Evolutionary conservation across 2,113 vertebrate genomes (phyloP).

Genomic region (Microcebus griseorufus): DNA sequence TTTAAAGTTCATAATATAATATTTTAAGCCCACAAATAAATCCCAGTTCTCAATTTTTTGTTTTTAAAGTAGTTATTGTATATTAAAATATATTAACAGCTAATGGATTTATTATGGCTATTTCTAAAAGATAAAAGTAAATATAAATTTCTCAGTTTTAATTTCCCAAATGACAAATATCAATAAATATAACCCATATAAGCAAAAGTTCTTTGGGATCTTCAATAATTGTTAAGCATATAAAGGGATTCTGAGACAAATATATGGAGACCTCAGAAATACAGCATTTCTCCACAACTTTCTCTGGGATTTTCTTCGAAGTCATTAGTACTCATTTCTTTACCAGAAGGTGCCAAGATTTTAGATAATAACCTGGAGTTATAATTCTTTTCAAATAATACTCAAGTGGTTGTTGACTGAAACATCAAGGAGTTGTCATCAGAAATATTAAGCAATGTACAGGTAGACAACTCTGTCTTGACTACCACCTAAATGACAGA

Average conservation of each 20-base stretch:
- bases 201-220: not conserved
- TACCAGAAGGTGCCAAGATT: not conserved
- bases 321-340: not conserved
- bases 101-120: not conserved
- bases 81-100: conserved; percentile 9
- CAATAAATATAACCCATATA: not conserved
- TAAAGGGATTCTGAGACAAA: not conserved
- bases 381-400: not conserved
- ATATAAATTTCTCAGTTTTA: not conserved
- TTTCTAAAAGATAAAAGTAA: conserved; percentile 43
- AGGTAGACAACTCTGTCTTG: not conserved
- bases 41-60: not conserved
- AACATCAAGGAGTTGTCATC: conserved; percentile 11
- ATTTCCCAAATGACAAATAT: conserved; percentile 14
- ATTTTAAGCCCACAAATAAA: conserved; percentile 27
- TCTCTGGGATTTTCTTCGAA: conserved; percentile 30
- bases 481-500: not conserved
- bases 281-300: not conserved
- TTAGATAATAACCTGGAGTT: not conserved
- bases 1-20: conserved; percentile 11
- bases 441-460: not conserved
- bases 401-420: not conserved
- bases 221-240: not conserved
- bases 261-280: not conserved
- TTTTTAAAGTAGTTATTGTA: conserved; percentile 24